Evolutionary conservation across 2,888 invertebrate genomes (phyloP), one percentile per base, ranked within the genome.

Genomic region (Drosophila cyrtoloma): DNA sequence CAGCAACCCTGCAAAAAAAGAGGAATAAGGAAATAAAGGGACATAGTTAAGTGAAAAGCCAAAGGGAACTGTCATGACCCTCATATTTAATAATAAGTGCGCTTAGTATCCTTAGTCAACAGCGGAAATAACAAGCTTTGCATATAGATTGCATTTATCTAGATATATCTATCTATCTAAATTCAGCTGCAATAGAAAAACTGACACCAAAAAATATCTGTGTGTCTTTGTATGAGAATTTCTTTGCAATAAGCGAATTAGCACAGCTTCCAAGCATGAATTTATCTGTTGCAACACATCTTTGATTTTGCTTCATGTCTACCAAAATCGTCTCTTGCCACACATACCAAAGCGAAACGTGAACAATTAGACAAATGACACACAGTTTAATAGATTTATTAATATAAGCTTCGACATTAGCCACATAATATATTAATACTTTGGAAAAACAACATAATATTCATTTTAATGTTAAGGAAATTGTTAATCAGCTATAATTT

Each of bases 31-130:
- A 44, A 28, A 47, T 26, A 60, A 69, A 30, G 51, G 56, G 16
- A 61, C 62, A 65, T 2, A 5, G 44, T 37, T 64, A 55, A 44
- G 32, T 30, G 53, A 51, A 59, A 59, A 39, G 50, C 10, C 52
- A 32, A 35, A n/a, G 56, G 32, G 28, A 56, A 53, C 47, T 16
- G 30, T 51, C 50, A 44, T 53, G 62, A 60, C 60, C 59, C 30
- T 65, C 53, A 73, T 66, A 76, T 69, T 79, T 76, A 47, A 65
- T 76, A 47, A 65, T 52, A 55, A 62, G 42, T 56, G 44, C 28
- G 42, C 28, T 28, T 30, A 37, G 19, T 5, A 55, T 44, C 26
- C 19, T 12, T 22, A 30, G 44, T 58, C 14, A 6, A 39, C 12
- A n/a, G 22, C 35, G 47, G 0, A 56, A 39, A 32, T 37, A 1